phyloP scores from a whole-genome alignment of 2,113 vertebrate genomes.

The Epinephelus cyanopodus region DNA sequence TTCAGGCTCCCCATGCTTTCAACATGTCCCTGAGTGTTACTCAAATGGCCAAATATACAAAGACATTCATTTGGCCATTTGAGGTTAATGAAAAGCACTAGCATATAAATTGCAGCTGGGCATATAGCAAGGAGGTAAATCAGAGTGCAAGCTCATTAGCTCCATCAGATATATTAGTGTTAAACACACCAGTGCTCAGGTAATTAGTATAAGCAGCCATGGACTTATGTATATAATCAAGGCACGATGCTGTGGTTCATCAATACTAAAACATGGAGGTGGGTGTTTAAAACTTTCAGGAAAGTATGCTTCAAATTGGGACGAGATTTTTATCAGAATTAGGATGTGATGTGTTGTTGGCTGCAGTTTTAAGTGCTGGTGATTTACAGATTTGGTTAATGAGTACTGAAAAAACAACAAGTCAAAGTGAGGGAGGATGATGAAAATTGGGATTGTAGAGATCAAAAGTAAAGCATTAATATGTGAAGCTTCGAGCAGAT shows the following conservation, averaged over 20 bases:
- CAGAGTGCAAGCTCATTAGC: conserved; percentile 60
- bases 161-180: conserved; percentile 50
- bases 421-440: not conserved
- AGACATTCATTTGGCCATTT: conserved; percentile 49
- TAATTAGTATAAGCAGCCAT: conserved; percentile 17
- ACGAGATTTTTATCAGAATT: not conserved
- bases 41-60: conserved; percentile 38
- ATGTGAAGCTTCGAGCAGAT: not conserved
- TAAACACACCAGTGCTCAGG: conserved; percentile 22
- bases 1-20: not conserved
- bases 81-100: conserved; percentile 66
- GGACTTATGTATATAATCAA: conserved; percentile 9
- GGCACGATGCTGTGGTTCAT: not conserved
- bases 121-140: conserved; percentile 52
- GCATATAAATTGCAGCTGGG: conserved; percentile 43
- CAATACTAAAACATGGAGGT: not conserved
- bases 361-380: not conserved
- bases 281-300: not conserved
- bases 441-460: too few relatives aligned
- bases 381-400: not conserved
- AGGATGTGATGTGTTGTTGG: not conserved
- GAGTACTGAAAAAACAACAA: not conserved
- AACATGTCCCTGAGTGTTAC: conserved; percentile 1
- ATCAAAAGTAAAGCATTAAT: not conserved
- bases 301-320: not conserved